phyloP scores from a whole-genome alignment of 2,888 invertebrate genomes.

The Pristionchus exspectatus region DNA sequence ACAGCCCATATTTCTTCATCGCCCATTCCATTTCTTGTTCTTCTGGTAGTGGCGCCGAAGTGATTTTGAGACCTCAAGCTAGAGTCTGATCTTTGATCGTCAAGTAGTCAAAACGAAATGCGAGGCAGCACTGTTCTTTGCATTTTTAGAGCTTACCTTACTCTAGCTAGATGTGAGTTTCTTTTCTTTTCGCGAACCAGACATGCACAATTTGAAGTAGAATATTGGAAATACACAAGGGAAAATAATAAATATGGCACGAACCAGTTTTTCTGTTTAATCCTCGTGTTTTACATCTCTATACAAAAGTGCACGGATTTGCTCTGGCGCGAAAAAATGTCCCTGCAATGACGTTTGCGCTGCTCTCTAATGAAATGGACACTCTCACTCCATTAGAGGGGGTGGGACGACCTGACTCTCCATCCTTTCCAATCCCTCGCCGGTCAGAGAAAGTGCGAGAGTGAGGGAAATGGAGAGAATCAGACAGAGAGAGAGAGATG shows the following conservation, averaged over 20 bases:
- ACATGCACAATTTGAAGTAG: neutral
- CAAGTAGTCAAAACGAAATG: too few relatives aligned
- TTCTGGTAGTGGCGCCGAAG: too few relatives aligned
- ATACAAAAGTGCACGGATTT: neutral
- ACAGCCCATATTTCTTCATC: too few relatives aligned
- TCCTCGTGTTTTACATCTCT: too few relatives aligned
- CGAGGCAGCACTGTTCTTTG: neutral
- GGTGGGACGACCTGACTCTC: neutral
- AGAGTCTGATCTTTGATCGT: too few relatives aligned
- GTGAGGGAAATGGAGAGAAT: too few relatives aligned
- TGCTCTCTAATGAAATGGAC: conserved; percentile 30
- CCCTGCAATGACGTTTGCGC: neutral
- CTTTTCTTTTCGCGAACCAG: neutral
- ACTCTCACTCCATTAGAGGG: conserved; percentile 36
- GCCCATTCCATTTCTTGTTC: too few relatives aligned
- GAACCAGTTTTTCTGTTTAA: too few relatives aligned
- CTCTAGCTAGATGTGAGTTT: neutral
- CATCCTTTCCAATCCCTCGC: too few relatives aligned
- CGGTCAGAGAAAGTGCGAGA: too few relatives aligned
- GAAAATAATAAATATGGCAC: too few relatives aligned
- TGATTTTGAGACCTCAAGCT: too few relatives aligned
- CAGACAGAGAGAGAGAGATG: neutral
- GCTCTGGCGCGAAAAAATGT: neutral
- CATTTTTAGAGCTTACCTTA: neutral
- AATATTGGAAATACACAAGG: neutral